Evolutionary conservation across 2,888 invertebrate genomes (phyloP).

Genomic region (Drosophila engyochracea): DNA sequence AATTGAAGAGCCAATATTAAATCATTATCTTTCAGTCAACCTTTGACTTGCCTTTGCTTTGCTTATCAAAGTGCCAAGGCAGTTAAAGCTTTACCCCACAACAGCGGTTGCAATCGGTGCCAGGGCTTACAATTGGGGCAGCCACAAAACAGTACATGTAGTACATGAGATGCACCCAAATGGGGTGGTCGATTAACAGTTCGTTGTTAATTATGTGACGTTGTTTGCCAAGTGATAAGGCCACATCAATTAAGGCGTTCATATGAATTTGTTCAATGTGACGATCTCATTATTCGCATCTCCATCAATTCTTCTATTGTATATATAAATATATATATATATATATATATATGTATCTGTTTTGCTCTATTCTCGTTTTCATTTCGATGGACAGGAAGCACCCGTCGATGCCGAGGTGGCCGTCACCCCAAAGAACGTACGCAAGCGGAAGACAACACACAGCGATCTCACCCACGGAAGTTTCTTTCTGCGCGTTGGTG

Average conservation of each 20-base stretch:
- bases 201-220: constrained; percentile 55
- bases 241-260: constrained; percentile 52
- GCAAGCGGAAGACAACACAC: constrained; percentile 95
- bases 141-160: not conserved
- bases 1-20: not conserved
- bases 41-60: not conserved
- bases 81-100: not conserved
- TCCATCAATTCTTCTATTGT: not conserved
- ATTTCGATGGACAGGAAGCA: constrained; percentile 86
- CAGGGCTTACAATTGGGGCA: constrained; percentile 28
- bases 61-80: constrained; percentile 4
- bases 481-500: constrained; percentile 96
- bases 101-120: constrained; percentile 26
- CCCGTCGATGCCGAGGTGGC: constrained; percentile 89
- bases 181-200: constrained; percentile 53
- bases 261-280: constrained; percentile 36
- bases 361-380: constrained; percentile 2
- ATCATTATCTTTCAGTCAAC: not conserved
- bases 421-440: constrained; percentile 88
- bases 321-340: not conserved
- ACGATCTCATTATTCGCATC: constrained; percentile 7
- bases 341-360: not conserved
- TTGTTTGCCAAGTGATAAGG: constrained; percentile 47
- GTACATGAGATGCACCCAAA: constrained; percentile 4
- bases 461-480: constrained; percentile 97